These are phyloP conservation scores for Tetheella fluctuosa DNA, from an alignment of 2,888 invertebrate genomes.

Conservation along the genomic window DNA sequence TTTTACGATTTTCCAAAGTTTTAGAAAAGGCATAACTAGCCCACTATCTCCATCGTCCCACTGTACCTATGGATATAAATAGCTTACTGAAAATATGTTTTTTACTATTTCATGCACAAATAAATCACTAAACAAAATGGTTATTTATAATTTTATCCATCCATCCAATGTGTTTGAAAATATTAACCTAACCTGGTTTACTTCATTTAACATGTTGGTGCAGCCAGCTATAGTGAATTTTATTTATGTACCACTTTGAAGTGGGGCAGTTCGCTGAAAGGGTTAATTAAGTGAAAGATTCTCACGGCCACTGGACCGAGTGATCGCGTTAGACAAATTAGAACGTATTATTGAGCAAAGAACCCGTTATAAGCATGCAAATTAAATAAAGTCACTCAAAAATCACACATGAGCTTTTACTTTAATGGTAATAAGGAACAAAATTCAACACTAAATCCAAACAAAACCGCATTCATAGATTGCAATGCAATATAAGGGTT, in stretches of 20 bases:
- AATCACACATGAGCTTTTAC: slow-evolving; percentile 22
- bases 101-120: not conserved
- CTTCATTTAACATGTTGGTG: slow-evolving; percentile 58
- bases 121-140: not conserved
- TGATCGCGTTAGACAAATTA: slow-evolving; percentile 79
- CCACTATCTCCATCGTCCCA: too few relatives aligned
- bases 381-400: slow-evolving; percentile 32
- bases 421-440: slow-evolving; percentile 20
- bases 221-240: slow-evolving; percentile 53
- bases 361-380: slow-evolving; percentile 57
- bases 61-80: too few relatives aligned
- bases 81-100: too few relatives aligned
- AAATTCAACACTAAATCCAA: slow-evolving; percentile 19
- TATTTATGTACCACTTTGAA: slow-evolving; percentile 77
- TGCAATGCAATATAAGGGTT: slow-evolving; percentile 23
- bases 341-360: slow-evolving; percentile 78
- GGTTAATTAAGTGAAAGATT: slow-evolving; percentile 81
- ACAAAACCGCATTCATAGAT: slow-evolving; percentile 18
- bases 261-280: slow-evolving; percentile 70
- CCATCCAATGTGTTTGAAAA: slow-evolving; percentile 38
- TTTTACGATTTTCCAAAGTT: too few relatives aligned
- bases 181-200: slow-evolving; percentile 61
- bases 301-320: slow-evolving; percentile 65
- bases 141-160: not conserved
- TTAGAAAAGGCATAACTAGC: too few relatives aligned